Evolutionary conservation across 2,888 invertebrate genomes (phyloP).

Genomic region (Andrena fulva): DNA sequence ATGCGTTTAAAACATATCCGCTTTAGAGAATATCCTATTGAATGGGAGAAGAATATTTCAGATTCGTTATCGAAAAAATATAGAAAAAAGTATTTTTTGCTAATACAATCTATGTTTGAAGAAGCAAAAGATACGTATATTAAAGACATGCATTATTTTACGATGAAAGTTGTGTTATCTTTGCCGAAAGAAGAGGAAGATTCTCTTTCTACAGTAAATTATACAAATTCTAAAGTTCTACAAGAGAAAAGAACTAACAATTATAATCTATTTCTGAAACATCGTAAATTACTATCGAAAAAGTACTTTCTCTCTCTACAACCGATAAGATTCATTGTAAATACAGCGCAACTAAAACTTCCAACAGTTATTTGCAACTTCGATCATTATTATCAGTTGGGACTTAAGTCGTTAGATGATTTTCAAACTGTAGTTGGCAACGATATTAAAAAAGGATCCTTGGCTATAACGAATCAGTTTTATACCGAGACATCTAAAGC

Average conservation of each 20-base stretch:
- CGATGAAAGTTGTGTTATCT: slow-evolving; percentile 35
- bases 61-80: slow-evolving; percentile 70
- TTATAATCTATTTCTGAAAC: slow-evolving; percentile 59
- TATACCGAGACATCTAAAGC: slow-evolving; percentile 60
- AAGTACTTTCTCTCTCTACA: slow-evolving; percentile 78
- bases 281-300: slow-evolving; percentile 61
- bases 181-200: not conserved
- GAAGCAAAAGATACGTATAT: slow-evolving; percentile 76
- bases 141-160: slow-evolving; percentile 71
- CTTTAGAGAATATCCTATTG: slow-evolving; percentile 64
- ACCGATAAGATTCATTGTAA: slow-evolving; percentile 74
- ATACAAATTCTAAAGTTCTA: not conserved
- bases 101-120: slow-evolving; percentile 70
- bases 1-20: slow-evolving; percentile 60
- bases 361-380: slow-evolving; percentile 83
- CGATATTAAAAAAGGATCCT: slow-evolving; percentile 82
- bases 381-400: slow-evolving; percentile 65
- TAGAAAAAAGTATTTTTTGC: slow-evolving; percentile 66
- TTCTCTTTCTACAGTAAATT: not conserved
- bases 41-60: slow-evolving; percentile 79
- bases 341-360: slow-evolving; percentile 81
- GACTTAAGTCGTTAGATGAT: slow-evolving; percentile 72
- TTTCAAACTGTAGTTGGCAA: slow-evolving; percentile 76
- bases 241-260: slow-evolving; percentile 12
- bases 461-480: slow-evolving; percentile 81